Evolutionary conservation across 1,140 invertebrate genomes (phyloP), one percentile per base, ranked within the genome.

Genomic region (Magallana ariakensis): DNA sequence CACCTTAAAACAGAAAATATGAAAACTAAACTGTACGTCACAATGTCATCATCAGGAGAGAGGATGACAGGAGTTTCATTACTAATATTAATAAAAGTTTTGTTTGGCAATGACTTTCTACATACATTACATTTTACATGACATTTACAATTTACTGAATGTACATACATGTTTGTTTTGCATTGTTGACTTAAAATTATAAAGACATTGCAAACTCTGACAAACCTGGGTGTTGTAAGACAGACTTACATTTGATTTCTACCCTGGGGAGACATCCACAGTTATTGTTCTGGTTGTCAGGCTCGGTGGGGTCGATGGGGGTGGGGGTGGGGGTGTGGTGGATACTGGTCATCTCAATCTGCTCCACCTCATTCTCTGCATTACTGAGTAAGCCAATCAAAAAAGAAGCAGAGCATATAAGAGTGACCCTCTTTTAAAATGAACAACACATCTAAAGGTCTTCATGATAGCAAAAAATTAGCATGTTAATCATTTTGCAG

Each of bases 291-390:
- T 55, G 33, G 54, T 26, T 56, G n/a, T 82, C 46, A 13, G 54
- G 80, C 80, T n/a, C 33, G 33, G 33, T 46, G 33, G 33, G 33
- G 60, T 62, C 60, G 4, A 16, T 60, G 58, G 16, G 80, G 0
- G 33, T 16, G 0, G 80, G 54, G 46, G 80, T 16, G 5, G 53
- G n/a, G 33, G 33, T 46, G 22, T 58, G 55, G 8, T 57, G 26
- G n/a, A 84, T 15, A n/a, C 46, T 57, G 56, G 58, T 55, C 82
- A 84, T 84, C 13, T 84, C 82, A 26, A 84, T 84, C 8, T 84
- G 54, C 46, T 84, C 82, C 57, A 53, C 19, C 19, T 84, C 82
- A 58, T 84, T 84, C 33, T 58, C 82, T 8, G 16, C 33, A 9
- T 54, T 55, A 82, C 80, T 82, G 19, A n/a, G 54, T 54, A 82